Conservation (phyloP, 2,113 vertebrate genomes). For the Oreocharis arfaki region DNA sequence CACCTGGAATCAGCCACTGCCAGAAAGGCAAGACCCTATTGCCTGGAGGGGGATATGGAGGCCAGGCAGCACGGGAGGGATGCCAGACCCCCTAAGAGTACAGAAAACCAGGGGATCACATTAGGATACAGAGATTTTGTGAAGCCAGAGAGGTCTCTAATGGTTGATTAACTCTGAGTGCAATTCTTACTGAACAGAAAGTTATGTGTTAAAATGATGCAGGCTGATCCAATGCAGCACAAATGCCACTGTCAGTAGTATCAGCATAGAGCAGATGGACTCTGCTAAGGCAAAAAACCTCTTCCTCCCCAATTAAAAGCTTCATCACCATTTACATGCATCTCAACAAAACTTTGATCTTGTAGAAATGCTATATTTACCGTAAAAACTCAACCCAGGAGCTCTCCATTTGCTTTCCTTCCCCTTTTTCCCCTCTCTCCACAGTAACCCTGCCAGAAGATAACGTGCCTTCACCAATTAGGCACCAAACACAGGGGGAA, state of each 20-base stretch:
- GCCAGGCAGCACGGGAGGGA: neutral
- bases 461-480: neutral
- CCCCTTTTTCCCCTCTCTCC: too few species aligned
- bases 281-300: neutral
- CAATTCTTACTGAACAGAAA: neutral
- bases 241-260: neutral
- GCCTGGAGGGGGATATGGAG: neutral
- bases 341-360: neutral
- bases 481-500: neutral
- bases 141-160: neutral
- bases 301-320: neutral
- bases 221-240: neutral
- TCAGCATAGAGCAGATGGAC: neutral
- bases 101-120: neutral
- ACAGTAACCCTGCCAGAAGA: neutral
- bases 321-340: neutral
- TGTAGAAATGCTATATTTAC: neutral
- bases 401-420: neutral
- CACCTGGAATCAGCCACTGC: neutral
- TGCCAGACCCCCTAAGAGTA: neutral
- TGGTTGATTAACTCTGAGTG: neutral
- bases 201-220: neutral
- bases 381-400: neutral
- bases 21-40: neutral
- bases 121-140: neutral